Evolutionary conservation across 2,797 vertebrate genomes (phyloP).

Genomic region (Propithecus perrieri): DNA sequence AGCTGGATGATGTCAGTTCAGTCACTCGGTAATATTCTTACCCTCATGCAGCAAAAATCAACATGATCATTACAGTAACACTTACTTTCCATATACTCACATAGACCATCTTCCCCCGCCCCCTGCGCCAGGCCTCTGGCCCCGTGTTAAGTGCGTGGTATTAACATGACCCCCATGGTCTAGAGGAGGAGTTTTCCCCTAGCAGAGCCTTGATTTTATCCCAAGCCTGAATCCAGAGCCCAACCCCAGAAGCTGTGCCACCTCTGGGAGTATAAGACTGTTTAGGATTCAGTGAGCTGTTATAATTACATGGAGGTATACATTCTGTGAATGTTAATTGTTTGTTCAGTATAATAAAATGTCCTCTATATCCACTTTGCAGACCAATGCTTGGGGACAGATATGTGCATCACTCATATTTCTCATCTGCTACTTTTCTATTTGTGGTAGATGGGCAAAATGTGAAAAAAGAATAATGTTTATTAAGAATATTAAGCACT

Average conservation of each 20-base stretch:
- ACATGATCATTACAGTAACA: not conserved
- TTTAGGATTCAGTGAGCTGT: not conserved
- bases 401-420: not conserved
- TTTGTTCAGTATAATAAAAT: not conserved
- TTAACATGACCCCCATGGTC: not conserved
- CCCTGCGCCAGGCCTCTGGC: not conserved
- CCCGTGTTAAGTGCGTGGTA: not conserved
- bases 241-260: not conserved
- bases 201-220: not conserved
- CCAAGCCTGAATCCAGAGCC: not conserved
- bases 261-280: not conserved
- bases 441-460: not conserved
- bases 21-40: not conserved
- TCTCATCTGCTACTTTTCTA: not conserved
- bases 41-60: not conserved
- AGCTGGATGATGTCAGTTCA: not conserved
- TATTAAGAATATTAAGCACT: not conserved
- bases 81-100: not conserved
- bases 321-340: not conserved
- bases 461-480: not conserved
- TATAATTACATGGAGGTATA: not conserved
- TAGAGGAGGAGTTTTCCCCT: not conserved
- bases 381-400: not conserved
- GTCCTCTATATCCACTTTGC: not conserved
- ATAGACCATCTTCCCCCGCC: too few species aligned